Conservation (phyloP, 1,140 invertebrate genomes). For the Antheraea pernyi region DNA sequence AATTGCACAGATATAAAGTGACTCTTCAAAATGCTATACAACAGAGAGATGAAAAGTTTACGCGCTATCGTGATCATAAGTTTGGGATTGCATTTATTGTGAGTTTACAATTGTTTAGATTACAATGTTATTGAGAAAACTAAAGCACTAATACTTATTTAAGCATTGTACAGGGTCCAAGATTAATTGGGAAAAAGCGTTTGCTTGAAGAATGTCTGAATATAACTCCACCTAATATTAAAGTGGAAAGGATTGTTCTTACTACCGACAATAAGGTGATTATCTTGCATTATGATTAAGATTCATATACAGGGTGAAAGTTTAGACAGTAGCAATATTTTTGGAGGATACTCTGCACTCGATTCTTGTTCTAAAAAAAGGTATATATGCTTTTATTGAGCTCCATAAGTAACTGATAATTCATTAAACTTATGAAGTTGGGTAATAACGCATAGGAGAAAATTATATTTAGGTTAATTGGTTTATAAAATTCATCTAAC, state of each 20-base stretch:
- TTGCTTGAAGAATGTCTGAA: constrained; percentile 80
- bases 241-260: constrained; percentile 64
- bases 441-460: too few species aligned
- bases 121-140: too few species aligned
- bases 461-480: too few species aligned
- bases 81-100: constrained; percentile 60
- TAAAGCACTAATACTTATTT: not conserved
- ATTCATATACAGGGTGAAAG: too few species aligned
- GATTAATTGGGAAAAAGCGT: constrained; percentile 80
- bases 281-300: not conserved
- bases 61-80: constrained; percentile 47
- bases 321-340: too few species aligned
- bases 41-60: constrained; percentile 34
- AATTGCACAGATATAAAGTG: constrained; percentile 34
- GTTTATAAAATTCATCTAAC: too few species aligned
- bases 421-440: too few species aligned
- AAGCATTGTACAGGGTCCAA: constrained; percentile 68
- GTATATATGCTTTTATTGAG: too few species aligned
- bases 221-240: constrained; percentile 61
- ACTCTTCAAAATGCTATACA: constrained; percentile 35
- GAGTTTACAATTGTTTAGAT: constrained; percentile 8
- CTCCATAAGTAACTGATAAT: too few species aligned
- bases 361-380: too few species aligned
- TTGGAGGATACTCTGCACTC: too few species aligned
- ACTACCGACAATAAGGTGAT: constrained; percentile 58